phyloP scores from a whole-genome alignment of 35 echinoderm and acorn worm genomes.

The Apostichopus japonicus region DNA sequence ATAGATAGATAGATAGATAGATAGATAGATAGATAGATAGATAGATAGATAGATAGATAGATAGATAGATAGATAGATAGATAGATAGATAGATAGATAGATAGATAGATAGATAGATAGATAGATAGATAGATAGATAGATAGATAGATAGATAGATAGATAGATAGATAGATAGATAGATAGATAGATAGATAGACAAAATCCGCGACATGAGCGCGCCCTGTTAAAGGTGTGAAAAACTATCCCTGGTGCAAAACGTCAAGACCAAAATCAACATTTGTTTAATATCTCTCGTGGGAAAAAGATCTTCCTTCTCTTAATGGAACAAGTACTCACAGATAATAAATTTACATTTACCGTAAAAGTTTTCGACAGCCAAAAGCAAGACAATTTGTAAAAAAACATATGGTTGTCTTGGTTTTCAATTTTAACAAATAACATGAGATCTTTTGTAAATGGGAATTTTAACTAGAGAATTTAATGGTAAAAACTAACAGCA shows the following conservation, averaged over 20 bases:
- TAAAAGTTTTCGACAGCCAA: not conserved
- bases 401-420: not conserved
- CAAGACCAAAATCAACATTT: constrained; percentile 17
- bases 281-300: constrained; percentile 32
- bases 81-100: too few relatives aligned
- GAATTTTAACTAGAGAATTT: constrained; percentile 27
- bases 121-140: too few relatives aligned
- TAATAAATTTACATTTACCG: constrained; percentile 38
- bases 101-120: too few relatives aligned
- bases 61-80: too few relatives aligned
- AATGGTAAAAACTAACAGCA: not conserved
- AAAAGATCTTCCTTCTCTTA: constrained; percentile 26
- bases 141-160: too few relatives aligned
- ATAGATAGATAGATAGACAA: not conserved
- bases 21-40: too few relatives aligned
- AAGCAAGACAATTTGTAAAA: constrained; percentile 6
- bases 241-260: not conserved
- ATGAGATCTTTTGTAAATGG: constrained; percentile 29
- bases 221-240: not conserved
- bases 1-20: too few relatives aligned
- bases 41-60: too few relatives aligned
- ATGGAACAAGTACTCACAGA: constrained; percentile 1
- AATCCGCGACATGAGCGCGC: not conserved
- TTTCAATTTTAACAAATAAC: constrained; percentile 34
- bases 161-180: too few relatives aligned